Conservation (phyloP, 2,888 invertebrate genomes). For the Philaethria dido region DNA sequence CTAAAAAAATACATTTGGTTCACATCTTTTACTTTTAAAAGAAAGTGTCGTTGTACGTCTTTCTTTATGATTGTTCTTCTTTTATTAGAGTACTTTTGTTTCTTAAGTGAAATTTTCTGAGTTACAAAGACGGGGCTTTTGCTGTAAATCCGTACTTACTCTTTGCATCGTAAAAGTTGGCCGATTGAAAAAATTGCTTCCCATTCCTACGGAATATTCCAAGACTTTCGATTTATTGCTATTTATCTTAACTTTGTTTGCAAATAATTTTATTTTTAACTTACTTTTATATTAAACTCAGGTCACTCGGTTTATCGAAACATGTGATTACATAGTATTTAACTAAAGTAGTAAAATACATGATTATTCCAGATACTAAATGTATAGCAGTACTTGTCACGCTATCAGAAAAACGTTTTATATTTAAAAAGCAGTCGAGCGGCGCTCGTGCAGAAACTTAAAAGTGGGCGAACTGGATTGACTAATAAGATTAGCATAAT, state of each 20-base stretch:
- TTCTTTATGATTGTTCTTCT: slow-evolving; percentile 82
- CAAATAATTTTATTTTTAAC: background rate
- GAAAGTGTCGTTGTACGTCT: slow-evolving; percentile 69
- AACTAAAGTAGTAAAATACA: slow-evolving; percentile 20
- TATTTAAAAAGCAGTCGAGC: slow-evolving; percentile 44
- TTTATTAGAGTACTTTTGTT: slow-evolving; percentile 83
- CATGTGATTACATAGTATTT: slow-evolving; percentile 6
- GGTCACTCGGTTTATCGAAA: background rate
- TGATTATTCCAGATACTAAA: slow-evolving; percentile 25
- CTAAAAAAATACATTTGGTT: slow-evolving; percentile 44
- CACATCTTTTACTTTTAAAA: slow-evolving; percentile 61
- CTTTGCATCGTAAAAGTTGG: slow-evolving; percentile 74
- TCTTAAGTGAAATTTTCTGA: slow-evolving; percentile 80
- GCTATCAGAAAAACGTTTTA: slow-evolving; percentile 37
- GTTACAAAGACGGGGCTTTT: slow-evolving; percentile 73
- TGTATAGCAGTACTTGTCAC: slow-evolving; percentile 34
- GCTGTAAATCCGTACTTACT: slow-evolving; percentile 79
- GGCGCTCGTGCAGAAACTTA: slow-evolving; percentile 56
- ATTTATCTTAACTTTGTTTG: slow-evolving; percentile 5
- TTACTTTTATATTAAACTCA: background rate
- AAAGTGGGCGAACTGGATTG: slow-evolving; percentile 72
- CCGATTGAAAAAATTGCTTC: slow-evolving; percentile 73
- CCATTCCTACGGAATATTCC: slow-evolving; percentile 11
- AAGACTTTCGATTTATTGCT: slow-evolving; percentile 1
- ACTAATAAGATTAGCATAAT: slow-evolving; percentile 82